Evolutionary conservation across 2,888 invertebrate species (phyloP).

Genomic region (Nyleta sp.): DNA sequence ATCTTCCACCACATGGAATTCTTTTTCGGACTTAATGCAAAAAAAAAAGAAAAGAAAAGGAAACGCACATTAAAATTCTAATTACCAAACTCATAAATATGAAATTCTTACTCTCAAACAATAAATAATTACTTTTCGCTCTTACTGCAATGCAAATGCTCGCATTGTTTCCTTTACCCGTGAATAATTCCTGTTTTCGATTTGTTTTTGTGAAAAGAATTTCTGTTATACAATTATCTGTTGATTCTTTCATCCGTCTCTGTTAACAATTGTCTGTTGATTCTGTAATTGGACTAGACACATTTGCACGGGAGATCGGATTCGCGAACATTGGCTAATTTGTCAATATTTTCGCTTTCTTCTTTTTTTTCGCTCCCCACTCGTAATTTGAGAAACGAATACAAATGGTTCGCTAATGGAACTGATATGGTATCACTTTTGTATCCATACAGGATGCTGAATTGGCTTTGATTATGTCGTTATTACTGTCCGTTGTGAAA

Average conservation of each 20-base stretch:
- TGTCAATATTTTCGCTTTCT: conserved; percentile 28
- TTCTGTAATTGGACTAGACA: conserved; percentile 51
- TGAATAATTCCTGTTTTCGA: background rate
- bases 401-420: conserved; percentile 46
- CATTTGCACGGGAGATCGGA: conserved; percentile 42
- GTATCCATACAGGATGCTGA: conserved; percentile 36
- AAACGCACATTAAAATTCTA: too few relatives aligned
- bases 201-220: conserved; percentile 3
- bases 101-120: too few relatives aligned
- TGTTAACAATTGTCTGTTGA: conserved; percentile 47
- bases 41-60: too few relatives aligned
- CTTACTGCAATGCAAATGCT: too few relatives aligned
- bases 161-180: too few relatives aligned
- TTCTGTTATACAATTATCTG: conserved; percentile 30
- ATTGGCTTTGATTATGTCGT: conserved; percentile 64
- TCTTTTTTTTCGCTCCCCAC: conserved; percentile 4
- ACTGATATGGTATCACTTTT: conserved; percentile 53
- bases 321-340: conserved; percentile 46
- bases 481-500: conserved; percentile 55
- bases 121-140: too few relatives aligned
- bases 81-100: too few relatives aligned
- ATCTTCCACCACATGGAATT: background rate
- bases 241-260: conserved; percentile 28
- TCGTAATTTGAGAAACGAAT: conserved; percentile 53
- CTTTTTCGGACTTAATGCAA: too few relatives aligned